Conservation (phyloP, 2,797 vertebrate genomes). For the Avahi laniger region DNA sequence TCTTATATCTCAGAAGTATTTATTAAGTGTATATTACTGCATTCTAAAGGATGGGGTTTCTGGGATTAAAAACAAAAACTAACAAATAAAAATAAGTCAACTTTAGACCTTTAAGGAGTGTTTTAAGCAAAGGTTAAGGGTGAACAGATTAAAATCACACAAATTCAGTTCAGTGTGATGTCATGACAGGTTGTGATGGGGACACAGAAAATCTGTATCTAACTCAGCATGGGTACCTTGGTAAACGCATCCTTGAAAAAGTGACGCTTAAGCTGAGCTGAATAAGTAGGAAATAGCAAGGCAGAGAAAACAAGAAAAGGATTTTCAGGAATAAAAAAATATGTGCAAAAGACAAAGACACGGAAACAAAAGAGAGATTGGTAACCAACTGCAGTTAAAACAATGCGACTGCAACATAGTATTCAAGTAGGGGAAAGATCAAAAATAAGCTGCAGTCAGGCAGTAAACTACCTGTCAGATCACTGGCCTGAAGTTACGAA, state of each 20-base stretch:
- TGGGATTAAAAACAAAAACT: not conserved
- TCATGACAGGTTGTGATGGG: not conserved
- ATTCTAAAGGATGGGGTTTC: not conserved
- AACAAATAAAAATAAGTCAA: not conserved
- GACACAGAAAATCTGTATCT: not conserved
- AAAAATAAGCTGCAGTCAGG: not conserved
- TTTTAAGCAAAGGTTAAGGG: not conserved
- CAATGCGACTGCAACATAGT: not conserved
- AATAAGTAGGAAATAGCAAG: not conserved
- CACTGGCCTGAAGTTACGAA: not conserved
- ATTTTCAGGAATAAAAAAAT: not conserved
- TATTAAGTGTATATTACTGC: not conserved
- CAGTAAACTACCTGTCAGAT: accelerated
- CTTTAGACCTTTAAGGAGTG: not conserved
- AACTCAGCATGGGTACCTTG: not conserved
- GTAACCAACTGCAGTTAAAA: not conserved
- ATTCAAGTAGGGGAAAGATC: not conserved
- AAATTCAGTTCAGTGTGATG: not conserved
- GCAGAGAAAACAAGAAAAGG: not conserved
- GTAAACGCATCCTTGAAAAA: not conserved
- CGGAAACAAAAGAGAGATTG: not conserved
- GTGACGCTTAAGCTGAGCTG: not conserved
- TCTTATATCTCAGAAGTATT: not conserved
- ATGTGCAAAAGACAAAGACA: not conserved
- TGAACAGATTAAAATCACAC: not conserved